Evolutionary conservation across 2,888 invertebrate species (phyloP).

Genomic region (Nyleta sp.): DNA sequence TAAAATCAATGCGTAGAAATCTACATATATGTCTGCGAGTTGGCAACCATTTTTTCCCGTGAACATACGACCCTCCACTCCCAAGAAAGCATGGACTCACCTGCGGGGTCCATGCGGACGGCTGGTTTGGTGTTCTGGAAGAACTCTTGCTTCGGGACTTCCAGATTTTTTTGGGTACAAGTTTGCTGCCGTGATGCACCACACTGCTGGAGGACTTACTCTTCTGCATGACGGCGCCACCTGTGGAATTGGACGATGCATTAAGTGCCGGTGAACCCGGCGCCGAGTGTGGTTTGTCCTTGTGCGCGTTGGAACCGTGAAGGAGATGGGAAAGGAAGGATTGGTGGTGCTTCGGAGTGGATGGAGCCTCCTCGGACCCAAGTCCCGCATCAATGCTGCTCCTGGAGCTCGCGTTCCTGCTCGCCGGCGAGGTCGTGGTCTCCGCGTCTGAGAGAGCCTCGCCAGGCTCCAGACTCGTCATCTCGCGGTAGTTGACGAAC

Average conservation of each 20-base stretch:
- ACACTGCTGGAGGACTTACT: slow-evolving; percentile 95
- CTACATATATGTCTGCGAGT: too few species aligned
- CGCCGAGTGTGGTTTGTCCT: slow-evolving; percentile 83
- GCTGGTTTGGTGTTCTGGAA: slow-evolving; percentile 85
- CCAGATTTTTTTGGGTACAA: slow-evolving; percentile 93
- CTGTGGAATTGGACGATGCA: slow-evolving; percentile 83
- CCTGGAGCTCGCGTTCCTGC: slow-evolving; percentile 84
- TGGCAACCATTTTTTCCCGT: too few species aligned
- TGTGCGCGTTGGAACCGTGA: slow-evolving; percentile 83
- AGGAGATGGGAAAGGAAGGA: slow-evolving; percentile 86
- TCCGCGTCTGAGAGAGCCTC: slow-evolving; percentile 78
- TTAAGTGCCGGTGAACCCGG: slow-evolving; percentile 84
- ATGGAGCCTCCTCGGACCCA: slow-evolving; percentile 82
- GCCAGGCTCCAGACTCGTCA: slow-evolving; percentile 80
- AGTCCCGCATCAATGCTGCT: slow-evolving; percentile 83
- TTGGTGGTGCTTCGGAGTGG: slow-evolving; percentile 84
- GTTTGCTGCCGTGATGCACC: slow-evolving; percentile 87
- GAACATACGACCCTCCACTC: too few species aligned
- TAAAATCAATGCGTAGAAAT: too few species aligned
- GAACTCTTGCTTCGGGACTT: slow-evolving; percentile 92
- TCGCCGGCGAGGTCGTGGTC: slow-evolving; percentile 79
- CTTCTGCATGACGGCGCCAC: slow-evolving; percentile 91
- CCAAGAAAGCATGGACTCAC: slow-evolving; percentile 86
- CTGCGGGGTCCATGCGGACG: slow-evolving; percentile 92
- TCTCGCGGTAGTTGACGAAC: slow-evolving; percentile 85